phyloP scores from a whole-genome alignment of 2,888 invertebrate species.

The Panorpa germanica region DNA sequence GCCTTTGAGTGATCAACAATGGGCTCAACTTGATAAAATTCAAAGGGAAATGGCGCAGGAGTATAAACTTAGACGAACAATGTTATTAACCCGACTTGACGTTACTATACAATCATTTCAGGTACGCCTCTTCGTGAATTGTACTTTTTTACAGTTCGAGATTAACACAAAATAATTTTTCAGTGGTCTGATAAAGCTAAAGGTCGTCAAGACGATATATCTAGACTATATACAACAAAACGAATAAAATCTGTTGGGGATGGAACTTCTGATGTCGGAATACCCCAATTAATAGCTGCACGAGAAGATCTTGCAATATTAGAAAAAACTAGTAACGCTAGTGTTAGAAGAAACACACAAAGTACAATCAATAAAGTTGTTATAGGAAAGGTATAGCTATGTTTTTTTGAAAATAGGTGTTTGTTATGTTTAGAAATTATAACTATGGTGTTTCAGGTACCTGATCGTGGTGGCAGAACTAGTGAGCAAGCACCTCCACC shows the following conservation, averaged over 20 bases:
- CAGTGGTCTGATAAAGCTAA: conserved; percentile 74
- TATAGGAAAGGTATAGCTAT: conserved; percentile 52
- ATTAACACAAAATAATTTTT: conserved; percentile 13
- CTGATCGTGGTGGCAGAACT: conserved; percentile 87
- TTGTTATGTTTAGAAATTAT: not conserved
- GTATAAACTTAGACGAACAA: conserved; percentile 65
- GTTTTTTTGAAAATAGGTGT: not conserved
- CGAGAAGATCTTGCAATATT: conserved; percentile 67
- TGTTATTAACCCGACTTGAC: conserved; percentile 78
- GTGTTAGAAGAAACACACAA: conserved; percentile 68
- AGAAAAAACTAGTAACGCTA: conserved; percentile 81
- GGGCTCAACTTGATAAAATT: conserved; percentile 50
- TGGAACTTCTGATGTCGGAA: conserved; percentile 30
- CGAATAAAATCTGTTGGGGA: conserved; percentile 22
- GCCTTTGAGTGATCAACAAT: conserved; percentile 59
- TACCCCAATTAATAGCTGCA: conserved; percentile 70
- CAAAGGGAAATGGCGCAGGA: conserved; percentile 63
- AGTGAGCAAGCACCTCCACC: conserved; percentile 83
- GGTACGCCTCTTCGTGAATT: conserved; percentile 26
- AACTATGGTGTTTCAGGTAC: conserved; percentile 36
- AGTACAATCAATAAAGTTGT: conserved; percentile 73
- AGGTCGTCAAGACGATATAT: conserved; percentile 51
- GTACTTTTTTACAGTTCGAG: not conserved
- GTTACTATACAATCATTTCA: conserved; percentile 94
- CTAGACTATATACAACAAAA: conserved; percentile 32